Conservation (phyloP, 2,797 vertebrate genomes). For the Delichon dasypus region DNA sequence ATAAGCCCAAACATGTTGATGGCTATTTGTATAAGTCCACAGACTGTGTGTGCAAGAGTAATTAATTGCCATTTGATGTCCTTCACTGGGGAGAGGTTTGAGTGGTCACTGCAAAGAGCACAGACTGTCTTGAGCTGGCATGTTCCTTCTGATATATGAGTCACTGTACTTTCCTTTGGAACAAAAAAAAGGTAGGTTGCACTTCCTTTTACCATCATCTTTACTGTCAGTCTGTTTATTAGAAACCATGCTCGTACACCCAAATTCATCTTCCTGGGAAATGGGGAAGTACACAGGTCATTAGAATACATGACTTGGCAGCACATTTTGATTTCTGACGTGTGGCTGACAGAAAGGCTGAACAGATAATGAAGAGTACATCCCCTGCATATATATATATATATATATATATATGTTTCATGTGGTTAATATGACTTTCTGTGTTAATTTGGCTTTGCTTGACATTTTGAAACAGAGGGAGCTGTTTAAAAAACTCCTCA, state of each 20-base stretch:
- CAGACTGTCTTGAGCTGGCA: not conserved
- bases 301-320: conserved; percentile 39
- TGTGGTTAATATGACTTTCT: not conserved
- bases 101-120: not conserved
- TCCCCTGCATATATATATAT: not conserved
- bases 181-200: conserved; percentile 1
- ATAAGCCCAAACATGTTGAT: not conserved
- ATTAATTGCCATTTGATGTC: not conserved
- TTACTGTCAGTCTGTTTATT: conserved; percentile 16
- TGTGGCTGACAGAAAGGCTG: conserved; percentile 13
- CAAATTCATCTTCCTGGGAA: conserved; percentile 52
- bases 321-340: conserved; percentile 27
- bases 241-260: not conserved
- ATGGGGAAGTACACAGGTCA: conserved; percentile 38
- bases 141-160: conserved; percentile 36
- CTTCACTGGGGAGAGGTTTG: not conserved
- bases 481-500: not conserved
- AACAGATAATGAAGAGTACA: not conserved
- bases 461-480: conserved; percentile 6
- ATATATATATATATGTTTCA: not conserved
- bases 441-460: not conserved
- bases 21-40: not conserved
- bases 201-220: conserved; percentile 31
- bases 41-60: not conserved
- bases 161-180: conserved; percentile 48